Evolutionary conservation across 2,113 vertebrate species (phyloP).

Genomic region (Anoplopoma fimbria): DNA sequence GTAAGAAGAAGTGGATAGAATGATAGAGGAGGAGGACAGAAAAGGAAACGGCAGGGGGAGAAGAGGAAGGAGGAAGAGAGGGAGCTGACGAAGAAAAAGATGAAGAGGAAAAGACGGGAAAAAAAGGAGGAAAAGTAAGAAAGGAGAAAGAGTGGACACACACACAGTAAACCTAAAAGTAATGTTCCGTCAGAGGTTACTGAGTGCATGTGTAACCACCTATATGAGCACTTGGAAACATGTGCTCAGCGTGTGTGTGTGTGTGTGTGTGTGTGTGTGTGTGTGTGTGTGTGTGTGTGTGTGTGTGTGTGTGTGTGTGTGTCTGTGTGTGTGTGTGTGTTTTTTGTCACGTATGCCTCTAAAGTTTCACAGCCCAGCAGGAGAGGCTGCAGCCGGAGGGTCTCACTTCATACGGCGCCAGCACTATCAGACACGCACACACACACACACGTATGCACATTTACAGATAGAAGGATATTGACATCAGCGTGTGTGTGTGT

Average conservation of each 20-base stretch:
- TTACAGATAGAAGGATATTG: conserved; percentile 26
- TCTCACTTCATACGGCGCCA: conserved; percentile 62
- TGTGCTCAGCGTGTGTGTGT: conserved; percentile 9
- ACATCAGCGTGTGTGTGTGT: conserved; percentile 37
- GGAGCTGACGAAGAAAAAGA: background rate
- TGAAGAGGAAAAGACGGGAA: rapidly evolving
- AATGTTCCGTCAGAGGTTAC: conserved; percentile 32
- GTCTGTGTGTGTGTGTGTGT: conserved; percentile 29
- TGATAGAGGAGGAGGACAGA: too few species aligned
- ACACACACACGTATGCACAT: background rate
- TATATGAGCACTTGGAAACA: conserved; percentile 33
- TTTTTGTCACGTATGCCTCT: conserved; percentile 58
- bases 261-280: conserved; percentile 11
- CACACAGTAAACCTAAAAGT: conserved; percentile 13
- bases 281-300: background rate
- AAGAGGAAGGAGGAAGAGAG: background rate
- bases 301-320: conserved; percentile 5
- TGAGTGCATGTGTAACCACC: conserved; percentile 39
- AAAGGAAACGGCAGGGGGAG: background rate
- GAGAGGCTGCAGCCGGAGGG: conserved; percentile 63
- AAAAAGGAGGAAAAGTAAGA: background rate
- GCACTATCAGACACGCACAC: conserved; percentile 43
- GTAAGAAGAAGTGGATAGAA: background rate
- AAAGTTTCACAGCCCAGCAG: conserved; percentile 68
- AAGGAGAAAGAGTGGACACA: background rate